A percentile compares a stretch with the other conserved stretches of the same genome.
phyloP scores from a whole-genome alignment of 2,888 invertebrate genomes.

The Teleiodes luculella region DNA sequence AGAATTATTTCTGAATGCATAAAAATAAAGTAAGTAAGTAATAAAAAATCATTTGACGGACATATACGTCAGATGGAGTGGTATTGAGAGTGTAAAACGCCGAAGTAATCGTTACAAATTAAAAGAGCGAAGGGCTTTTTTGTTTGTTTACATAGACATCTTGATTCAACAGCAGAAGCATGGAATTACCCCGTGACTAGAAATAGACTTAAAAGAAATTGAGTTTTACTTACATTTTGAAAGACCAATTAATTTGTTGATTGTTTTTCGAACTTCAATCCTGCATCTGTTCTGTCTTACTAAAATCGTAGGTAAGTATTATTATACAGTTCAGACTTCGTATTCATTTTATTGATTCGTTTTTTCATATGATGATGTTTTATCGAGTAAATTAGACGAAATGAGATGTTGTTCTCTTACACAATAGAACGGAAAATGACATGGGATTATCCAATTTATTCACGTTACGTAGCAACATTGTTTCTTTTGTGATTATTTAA shows the following conservation, averaged over 20 bases:
- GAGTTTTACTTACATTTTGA: background rate
- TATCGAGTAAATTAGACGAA: too few species aligned
- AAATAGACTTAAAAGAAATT: slow-evolving; percentile 2
- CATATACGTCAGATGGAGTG: slow-evolving; percentile 25
- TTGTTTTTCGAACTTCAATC: background rate
- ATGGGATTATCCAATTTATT: too few species aligned
- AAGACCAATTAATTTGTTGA: background rate
- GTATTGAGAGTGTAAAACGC: slow-evolving; percentile 31
- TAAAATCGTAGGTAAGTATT: too few species aligned
- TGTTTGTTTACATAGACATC: slow-evolving; percentile 41
- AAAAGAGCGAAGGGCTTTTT: slow-evolving; percentile 41
- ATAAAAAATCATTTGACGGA: slow-evolving; percentile 38
- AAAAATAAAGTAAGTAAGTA: slow-evolving; percentile 3
- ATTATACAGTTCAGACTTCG: too few species aligned
- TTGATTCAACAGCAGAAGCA: slow-evolving; percentile 5
- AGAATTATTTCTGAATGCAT: background rate
- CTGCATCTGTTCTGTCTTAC: background rate
- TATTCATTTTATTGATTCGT: too few species aligned
- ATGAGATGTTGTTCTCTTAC: too few species aligned
- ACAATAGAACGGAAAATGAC: too few species aligned
- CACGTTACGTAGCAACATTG: too few species aligned
- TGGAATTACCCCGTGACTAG: background rate
- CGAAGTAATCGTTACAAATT: slow-evolving; percentile 47
- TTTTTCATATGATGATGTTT: too few species aligned
- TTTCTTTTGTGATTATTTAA: too few species aligned